Conservation (phyloP, 2,797 vertebrate genomes). For the Onychomys torridus region DNA sequence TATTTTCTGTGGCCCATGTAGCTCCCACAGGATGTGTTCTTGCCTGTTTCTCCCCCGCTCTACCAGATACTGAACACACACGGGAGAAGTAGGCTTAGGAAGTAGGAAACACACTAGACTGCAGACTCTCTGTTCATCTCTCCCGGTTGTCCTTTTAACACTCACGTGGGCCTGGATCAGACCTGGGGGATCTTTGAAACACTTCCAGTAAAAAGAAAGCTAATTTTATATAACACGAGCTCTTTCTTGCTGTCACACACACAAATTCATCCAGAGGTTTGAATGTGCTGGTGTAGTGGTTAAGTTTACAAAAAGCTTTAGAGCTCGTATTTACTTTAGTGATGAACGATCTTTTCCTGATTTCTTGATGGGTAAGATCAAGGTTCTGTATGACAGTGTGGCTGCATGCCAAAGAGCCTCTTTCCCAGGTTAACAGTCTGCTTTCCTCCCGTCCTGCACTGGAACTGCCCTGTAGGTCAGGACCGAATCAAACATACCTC, state of each 20-base stretch:
- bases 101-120: background rate
- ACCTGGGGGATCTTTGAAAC: background rate
- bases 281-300: background rate
- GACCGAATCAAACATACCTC: background rate
- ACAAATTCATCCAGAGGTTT: background rate
- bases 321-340: slow-evolving; percentile 11
- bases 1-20: slow-evolving; percentile 69
- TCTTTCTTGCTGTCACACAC: background rate
- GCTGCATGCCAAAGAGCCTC: background rate
- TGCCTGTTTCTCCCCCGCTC: slow-evolving; percentile 23
- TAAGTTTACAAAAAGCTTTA: slow-evolving; percentile 48
- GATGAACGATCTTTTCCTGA: background rate
- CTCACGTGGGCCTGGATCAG: background rate
- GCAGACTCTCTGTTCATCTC: background rate
- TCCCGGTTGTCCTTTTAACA: background rate
- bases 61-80: background rate
- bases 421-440: background rate
- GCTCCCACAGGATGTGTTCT: slow-evolving; percentile 67
- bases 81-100: slow-evolving; percentile 8
- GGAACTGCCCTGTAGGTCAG: background rate
- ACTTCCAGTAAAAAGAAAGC: background rate
- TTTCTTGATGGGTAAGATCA: background rate
- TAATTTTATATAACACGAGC: background rate
- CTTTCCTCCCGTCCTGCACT: background rate
- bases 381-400: background rate